Base-by-base conservation (phyloP, 2,888 invertebrate genomes). In the Cremastinae sp. region DNA sequence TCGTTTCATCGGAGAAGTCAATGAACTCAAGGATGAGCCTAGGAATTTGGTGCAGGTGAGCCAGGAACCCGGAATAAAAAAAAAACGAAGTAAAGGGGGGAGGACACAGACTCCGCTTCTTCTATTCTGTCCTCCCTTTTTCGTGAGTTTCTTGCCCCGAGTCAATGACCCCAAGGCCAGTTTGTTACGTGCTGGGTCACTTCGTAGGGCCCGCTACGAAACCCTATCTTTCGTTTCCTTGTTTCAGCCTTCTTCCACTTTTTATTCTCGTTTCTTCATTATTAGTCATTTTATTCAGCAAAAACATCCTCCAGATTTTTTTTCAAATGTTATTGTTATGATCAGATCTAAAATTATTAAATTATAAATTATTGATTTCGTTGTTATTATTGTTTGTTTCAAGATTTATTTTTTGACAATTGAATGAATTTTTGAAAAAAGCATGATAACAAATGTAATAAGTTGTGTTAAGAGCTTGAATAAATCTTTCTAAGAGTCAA, bases 11-110 rank as follows among this genome's bases (percentile, higher is more conserved):
- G 68, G 20, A 10, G 61, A 65, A 84, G 84, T 88, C 86, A 81
- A 82, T 75, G 87, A 85, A 87, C 88, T 51, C 18, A 79, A 58
- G 39, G 59, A 79, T 81, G 81, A 83, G 81, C 81, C 86, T 88
- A 88, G 88, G 88, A 89, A 89, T 89, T 89, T 85, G 86, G 87
- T 89, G 89, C 88, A 89, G 89, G 88, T 89, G 89, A 88, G 85
- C 81, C 59, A 58, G 73, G 66, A 61, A 51, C 37, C 55, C 12
- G 74, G 45, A 69, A 75, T 49, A 70, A 71, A 55, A 51, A 56
- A 49, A 49, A 59, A 55, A 49, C 37, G 55, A 22, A 28, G 75
- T 74, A 74, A 78, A 73, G 76, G 65, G 77, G 59, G 68, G 45
- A 68, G 68, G 79, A 78, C 75, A 79, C 79, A 28, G 41, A 79